These are phyloP conservation scores for Microchirus variegatus DNA, from an alignment of 2,797 vertebrate species.

Conservation along the genomic window DNA sequence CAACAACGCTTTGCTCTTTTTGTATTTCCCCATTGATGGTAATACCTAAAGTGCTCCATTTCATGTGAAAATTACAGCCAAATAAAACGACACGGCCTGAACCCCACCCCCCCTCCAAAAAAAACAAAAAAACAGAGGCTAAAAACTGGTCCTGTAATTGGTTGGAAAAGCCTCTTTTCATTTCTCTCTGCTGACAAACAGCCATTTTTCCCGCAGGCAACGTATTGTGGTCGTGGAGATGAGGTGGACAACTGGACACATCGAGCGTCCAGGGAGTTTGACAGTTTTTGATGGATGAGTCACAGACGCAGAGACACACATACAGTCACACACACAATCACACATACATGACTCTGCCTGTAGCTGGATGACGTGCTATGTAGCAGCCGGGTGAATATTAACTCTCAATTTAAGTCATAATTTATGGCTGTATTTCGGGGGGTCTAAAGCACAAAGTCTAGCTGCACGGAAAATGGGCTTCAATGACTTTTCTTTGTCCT, in stretches of 20 bases:
- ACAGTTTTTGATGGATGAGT: slow-evolving; percentile 57
- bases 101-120: too few relatives aligned
- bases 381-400: slow-evolving; percentile 37
- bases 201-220: slow-evolving; percentile 27
- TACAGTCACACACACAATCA: not conserved
- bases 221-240: slow-evolving; percentile 24
- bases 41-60: too few relatives aligned
- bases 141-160: not conserved
- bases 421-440: slow-evolving; percentile 47
- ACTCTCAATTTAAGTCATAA: slow-evolving; percentile 47
- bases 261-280: slow-evolving; percentile 35
- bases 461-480: slow-evolving; percentile 40
- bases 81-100: too few relatives aligned
- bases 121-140: not conserved
- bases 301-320: slow-evolving; percentile 10
- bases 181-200: slow-evolving; percentile 1
- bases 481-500: slow-evolving; percentile 54
- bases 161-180: slow-evolving; percentile 14
- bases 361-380: slow-evolving; percentile 19
- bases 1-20: too few relatives aligned
- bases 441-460: slow-evolving; percentile 29
- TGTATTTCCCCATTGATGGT: too few relatives aligned
- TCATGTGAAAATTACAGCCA: too few relatives aligned
- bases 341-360: slow-evolving; percentile 20
- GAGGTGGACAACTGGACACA: slow-evolving; percentile 44